Percentiles rank a stretch among this genome's conserved stretches.
These are phyloP conservation scores for Zosterops lateralis DNA, from an alignment of 2,113 vertebrate genomes.

Conservation along the genomic window DNA sequence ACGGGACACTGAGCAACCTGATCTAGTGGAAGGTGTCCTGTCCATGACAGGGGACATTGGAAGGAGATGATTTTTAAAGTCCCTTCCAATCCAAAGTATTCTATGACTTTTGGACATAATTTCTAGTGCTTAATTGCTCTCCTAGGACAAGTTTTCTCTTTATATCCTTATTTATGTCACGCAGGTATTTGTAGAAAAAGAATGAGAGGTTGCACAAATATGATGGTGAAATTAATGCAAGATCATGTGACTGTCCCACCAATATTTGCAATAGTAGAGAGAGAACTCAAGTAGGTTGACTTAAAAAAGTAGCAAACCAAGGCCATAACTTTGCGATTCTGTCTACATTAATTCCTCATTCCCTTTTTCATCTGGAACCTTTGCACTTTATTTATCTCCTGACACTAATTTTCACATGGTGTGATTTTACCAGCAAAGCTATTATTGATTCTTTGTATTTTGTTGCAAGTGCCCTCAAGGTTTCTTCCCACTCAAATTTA, in stretches of 20 bases:
- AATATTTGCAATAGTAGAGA: background rate
- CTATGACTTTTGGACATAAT: background rate
- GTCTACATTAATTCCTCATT: background rate
- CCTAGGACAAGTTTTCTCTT: background rate
- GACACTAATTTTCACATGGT: background rate
- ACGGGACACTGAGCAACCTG: background rate
- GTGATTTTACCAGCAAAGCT: background rate
- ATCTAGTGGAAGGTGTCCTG: background rate
- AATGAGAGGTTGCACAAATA: background rate
- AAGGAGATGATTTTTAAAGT: background rate
- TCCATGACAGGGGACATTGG: background rate
- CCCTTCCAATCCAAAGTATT: background rate
- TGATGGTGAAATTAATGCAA: background rate
- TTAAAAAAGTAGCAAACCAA: background rate
- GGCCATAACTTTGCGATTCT: background rate
- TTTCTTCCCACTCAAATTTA: background rate
- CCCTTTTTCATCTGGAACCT: background rate
- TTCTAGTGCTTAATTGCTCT: background rate
- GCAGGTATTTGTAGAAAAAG: background rate
- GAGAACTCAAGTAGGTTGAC: background rate
- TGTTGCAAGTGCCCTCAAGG: background rate
- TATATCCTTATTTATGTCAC: background rate
- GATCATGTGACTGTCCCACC: background rate
- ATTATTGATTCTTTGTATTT: background rate
- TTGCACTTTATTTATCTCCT: background rate